These are phyloP conservation scores for Brachyopa scutellaris DNA, from an alignment of 2,888 invertebrate species.

Conservation along the genomic window DNA sequence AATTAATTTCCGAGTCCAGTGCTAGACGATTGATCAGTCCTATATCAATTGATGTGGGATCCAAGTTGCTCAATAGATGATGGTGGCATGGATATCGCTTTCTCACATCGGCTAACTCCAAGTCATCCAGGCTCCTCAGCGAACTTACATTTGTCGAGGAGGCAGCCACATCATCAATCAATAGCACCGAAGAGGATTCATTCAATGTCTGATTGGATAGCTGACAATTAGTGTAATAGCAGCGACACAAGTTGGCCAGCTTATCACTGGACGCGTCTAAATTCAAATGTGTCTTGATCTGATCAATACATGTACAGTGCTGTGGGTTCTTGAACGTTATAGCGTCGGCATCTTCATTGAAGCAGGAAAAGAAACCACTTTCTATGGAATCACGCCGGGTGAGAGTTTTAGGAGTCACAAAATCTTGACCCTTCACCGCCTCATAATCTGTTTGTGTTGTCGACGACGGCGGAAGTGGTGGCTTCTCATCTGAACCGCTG, in stretches of 20 bases:
- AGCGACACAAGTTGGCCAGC: constrained; percentile 80
- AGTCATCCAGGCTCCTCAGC: constrained; percentile 84
- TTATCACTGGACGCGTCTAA: constrained; percentile 79
- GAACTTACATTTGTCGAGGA: constrained; percentile 83
- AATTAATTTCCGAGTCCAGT: constrained; percentile 82
- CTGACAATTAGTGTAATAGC: constrained; percentile 77
- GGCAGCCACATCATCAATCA: constrained; percentile 84
- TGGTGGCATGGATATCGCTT: constrained; percentile 80
- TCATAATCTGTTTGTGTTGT: constrained; percentile 76
- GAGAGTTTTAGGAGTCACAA: constrained; percentile 80
- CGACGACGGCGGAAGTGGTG: constrained; percentile 73
- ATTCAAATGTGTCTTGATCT: constrained; percentile 79
- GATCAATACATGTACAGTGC: constrained; percentile 77
- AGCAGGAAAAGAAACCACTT: constrained; percentile 94
- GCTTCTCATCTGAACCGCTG: constrained; percentile 59
- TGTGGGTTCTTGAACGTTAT: constrained; percentile 79
- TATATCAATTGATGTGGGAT: constrained; percentile 80
- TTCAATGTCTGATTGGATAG: constrained; percentile 75
- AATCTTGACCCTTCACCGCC: constrained; percentile 75
- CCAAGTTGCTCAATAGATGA: constrained; percentile 80
- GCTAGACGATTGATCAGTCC: constrained; percentile 83
- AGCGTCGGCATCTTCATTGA: constrained; percentile 90
- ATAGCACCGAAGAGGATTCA: constrained; percentile 83
- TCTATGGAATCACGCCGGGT: constrained; percentile 92
- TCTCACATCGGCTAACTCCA: constrained; percentile 81